These are phyloP conservation scores for Eurytoma californica DNA, from an alignment of 2,888 invertebrate genomes.

Conservation along the genomic window DNA sequence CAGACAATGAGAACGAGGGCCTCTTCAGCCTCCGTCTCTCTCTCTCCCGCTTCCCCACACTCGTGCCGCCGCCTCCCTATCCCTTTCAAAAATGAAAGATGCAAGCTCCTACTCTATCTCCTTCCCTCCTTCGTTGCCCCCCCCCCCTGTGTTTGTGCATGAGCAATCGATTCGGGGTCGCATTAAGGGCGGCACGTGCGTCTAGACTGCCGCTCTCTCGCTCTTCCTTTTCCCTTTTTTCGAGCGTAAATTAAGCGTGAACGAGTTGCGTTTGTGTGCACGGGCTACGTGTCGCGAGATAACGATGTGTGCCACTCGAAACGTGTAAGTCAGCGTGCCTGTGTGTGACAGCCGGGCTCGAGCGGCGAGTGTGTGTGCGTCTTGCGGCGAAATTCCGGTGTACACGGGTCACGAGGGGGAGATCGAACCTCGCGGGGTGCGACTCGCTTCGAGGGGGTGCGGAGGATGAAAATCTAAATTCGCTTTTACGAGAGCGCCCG, in stretches of 20 bases:
- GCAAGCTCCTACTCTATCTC: slow-evolving; percentile 4
- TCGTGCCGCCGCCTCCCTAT: neutral
- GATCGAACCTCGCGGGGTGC: no score
- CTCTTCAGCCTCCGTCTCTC: slow-evolving; percentile 15
- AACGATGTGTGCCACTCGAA: slow-evolving; percentile 1
- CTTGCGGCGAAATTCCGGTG: neutral
- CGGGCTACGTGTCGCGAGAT: slow-evolving; percentile 17
- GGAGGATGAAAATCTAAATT: no score
- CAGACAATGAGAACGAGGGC: slow-evolving; percentile 39
- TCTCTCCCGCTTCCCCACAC: slow-evolving; percentile 5
- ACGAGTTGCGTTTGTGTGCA: neutral
- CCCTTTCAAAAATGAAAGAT: slow-evolving; percentile 35
- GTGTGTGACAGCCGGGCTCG: neutral
- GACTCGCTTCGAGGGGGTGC: no score
- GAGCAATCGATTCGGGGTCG: slow-evolving; percentile 5
- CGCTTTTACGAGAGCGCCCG: no score
- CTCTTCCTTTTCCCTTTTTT: slow-evolving; percentile 7
- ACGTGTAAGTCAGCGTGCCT: neutral
- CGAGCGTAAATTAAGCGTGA: slow-evolving; percentile 23
- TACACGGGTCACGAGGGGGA: no score
- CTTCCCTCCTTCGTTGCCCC: neutral
- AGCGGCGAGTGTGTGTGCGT: neutral
- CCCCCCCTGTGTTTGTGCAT: neutral
- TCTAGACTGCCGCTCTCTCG: slow-evolving; percentile 1
- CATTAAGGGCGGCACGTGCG: neutral